These are phyloP conservation scores for Mystacornis crossleyi DNA, from an alignment of 2,113 vertebrate species.

Conservation along the genomic window DNA sequence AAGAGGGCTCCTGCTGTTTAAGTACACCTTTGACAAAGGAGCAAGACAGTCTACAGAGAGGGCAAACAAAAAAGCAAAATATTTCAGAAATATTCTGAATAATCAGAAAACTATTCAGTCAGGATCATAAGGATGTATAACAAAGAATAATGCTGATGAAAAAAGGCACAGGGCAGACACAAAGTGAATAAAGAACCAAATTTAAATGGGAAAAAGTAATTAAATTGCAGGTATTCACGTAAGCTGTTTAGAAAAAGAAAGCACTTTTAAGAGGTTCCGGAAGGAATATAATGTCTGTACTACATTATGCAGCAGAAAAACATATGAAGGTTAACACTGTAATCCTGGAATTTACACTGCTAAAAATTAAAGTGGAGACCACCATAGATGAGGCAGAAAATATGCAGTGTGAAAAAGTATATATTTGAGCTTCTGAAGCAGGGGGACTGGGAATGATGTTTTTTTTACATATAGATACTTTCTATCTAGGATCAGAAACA, in stretches of 20 bases:
- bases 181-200: neutral
- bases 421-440: neutral
- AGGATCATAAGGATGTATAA: neutral
- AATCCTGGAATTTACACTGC: neutral
- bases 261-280: neutral
- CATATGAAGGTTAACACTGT: rapidly evolving
- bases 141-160: neutral
- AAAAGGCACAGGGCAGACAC: neutral
- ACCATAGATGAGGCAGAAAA: neutral
- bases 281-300: neutral
- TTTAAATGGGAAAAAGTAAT: neutral
- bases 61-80: neutral
- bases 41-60: neutral
- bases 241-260: neutral
- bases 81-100: neutral
- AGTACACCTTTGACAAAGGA: neutral
- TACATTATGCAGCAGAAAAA: neutral
- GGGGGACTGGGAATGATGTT: rapidly evolving
- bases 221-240: neutral
- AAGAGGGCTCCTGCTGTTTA: neutral
- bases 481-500: neutral
- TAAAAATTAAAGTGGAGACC: neutral
- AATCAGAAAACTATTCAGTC: neutral
- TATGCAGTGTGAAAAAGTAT: neutral
- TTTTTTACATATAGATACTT: neutral